Evolutionary conservation across 2,888 invertebrate genomes (phyloP), one percentile per base, ranked within the genome.

Genomic region (Aricia artaxerxes): DNA sequence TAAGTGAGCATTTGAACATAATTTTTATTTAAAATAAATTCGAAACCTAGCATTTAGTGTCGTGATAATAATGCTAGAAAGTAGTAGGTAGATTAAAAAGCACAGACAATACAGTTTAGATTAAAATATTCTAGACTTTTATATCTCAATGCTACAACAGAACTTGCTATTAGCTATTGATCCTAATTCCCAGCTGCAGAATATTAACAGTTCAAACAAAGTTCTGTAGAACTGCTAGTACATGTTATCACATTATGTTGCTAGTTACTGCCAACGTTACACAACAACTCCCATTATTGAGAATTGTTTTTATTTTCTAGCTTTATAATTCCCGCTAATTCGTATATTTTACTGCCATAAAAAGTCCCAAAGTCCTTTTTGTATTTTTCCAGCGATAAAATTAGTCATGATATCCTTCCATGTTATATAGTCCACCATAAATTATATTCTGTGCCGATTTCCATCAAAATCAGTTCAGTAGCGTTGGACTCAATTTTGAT

Each of bases 181-280:
- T 35, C 35, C 57, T 57, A 57, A 57, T 57, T 3, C 53, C 69
- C 69, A 35, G 69, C 35, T 69, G 69, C 35, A 35, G 35, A 69
- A 69, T 69, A 69, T 69, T 35, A 69, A 31, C 69, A 69, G 35
- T 69, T 69, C 35, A 2, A 38, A 69, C 13, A 38, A 69, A 69
- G 11, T 69, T 69, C 69, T 69, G 69, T 38, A 69, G 69, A 69
- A 69, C 16, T 35, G 13, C 35, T 57, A 61, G n/a, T 61, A 61
- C 9, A 69, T 35, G 16, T 38, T 13, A 69, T 69, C 2, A 69
- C 69, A 69, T 38, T 35, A 69, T 35, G 69, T 69, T 69, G 5
- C 69, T 38, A 69, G 69, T 16, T 13, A 11, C 9, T 69, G 35
- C 35, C 16, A 57, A 57, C 57, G 4, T 16, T 57, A 9, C 35